Evolutionary conservation across 1,140 invertebrate species (phyloP), one percentile per base, ranked within the genome.

Genomic region (Drosophila arizonae): DNA sequence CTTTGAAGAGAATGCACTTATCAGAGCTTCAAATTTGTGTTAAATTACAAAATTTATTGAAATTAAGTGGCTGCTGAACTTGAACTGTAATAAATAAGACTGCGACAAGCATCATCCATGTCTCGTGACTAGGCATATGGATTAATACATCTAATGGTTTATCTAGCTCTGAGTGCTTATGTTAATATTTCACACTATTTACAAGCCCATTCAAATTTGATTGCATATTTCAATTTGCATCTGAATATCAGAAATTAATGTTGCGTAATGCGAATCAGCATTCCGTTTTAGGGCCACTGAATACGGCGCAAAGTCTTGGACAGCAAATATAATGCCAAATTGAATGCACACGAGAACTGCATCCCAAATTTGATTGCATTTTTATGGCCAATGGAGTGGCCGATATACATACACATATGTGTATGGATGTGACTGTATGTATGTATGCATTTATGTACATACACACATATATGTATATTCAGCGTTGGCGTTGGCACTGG

Each of bases 301-400:
- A 56, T 46, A 36, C n/a, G 17, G 10, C 6, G 13, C 39, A 60
- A 60, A 60, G 56, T 48, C n/a, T 21, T 60, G 8, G 36, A 30
- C n/a, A 58, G 45, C 15, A 65, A 65, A 56, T 65, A 15, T 39
- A 63, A 41, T 57, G 55, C 69, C 39, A 72, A 72, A 55, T 62
- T 55, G 50, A 68, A 68, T 68, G 57, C 43, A 39, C 51, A 69
- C 55, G 57, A 61, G 51, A 69, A 36, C n/a, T 61, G 65, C 65
- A 62, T 62, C 45, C 63, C 51, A 73, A 69, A 46, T 69, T 73
- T 73, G 43, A 73, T 73, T 57, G 57, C 71, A 57, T 56, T 73
- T 73, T 73, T 69, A 69, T 61, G 64, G 50, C 39, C 30, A 55
- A 60, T 68, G 48, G 45, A 39, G 30, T 13, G 48, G 39, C 21